Evolutionary conservation across 2,113 vertebrate species (phyloP).

Genomic region (Syrrhaptes paradoxus): DNA sequence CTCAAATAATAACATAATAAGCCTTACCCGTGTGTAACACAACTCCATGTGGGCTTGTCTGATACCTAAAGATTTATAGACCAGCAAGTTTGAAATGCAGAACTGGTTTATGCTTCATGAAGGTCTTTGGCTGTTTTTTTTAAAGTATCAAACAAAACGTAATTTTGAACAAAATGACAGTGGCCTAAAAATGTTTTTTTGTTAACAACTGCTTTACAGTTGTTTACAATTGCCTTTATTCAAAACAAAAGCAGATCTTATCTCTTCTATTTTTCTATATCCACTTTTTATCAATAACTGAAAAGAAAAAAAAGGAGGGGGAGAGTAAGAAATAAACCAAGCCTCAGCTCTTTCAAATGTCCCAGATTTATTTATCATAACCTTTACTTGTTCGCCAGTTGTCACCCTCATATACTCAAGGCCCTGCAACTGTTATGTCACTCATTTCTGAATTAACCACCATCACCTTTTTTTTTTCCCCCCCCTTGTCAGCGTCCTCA

Average conservation of each 20-base stretch:
- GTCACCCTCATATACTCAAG: background rate
- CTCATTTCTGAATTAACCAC: background rate
- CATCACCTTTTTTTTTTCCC: background rate
- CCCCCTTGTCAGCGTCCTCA: background rate
- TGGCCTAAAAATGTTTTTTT: background rate
- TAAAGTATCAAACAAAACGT: background rate
- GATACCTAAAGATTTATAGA: background rate
- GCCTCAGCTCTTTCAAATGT: background rate
- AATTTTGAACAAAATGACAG: background rate
- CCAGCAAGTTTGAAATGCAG: background rate
- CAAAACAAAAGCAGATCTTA: background rate
- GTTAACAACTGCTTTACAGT: background rate
- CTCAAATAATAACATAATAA: constrained; percentile 32
- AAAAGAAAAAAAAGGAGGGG: background rate
- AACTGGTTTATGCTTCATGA: background rate
- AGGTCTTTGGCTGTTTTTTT: background rate
- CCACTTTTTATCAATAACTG: background rate
- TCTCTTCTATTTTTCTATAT: background rate
- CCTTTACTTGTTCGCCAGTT: background rate
- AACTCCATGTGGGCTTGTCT: background rate
- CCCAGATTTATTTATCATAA: background rate
- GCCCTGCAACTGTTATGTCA: background rate
- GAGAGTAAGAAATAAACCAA: background rate
- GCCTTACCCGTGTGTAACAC: background rate
- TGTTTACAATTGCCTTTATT: background rate